phyloP scores from a whole-genome alignment of 2,113 vertebrate species.

The Amphiprion percula region DNA sequence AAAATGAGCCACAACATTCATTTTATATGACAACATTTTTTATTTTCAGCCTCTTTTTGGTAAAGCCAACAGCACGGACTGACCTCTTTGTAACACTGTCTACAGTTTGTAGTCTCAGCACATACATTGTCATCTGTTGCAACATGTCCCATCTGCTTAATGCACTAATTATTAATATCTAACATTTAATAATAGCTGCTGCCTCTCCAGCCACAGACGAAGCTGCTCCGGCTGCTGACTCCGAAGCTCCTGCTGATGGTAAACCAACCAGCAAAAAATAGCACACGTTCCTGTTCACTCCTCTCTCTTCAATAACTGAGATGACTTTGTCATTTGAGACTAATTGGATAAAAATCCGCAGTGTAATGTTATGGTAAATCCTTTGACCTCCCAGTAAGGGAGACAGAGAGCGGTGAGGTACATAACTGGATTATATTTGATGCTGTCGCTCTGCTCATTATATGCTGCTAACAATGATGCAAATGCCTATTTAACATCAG shows the following conservation, averaged over 20 bases:
- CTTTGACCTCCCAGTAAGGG: not conserved
- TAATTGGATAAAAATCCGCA: not conserved
- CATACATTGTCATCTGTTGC: not conserved
- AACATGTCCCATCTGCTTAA: constrained; percentile 34
- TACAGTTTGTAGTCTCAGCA: not conserved
- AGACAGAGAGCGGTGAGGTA: constrained; percentile 17
- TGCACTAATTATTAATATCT: constrained; percentile 48
- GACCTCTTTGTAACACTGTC: not conserved
- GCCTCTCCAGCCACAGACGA: constrained; percentile 48
- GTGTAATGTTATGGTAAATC: not conserved
- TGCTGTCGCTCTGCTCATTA: constrained; percentile 48
- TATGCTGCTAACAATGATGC: constrained; percentile 46
- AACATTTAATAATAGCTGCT: constrained; percentile 59
- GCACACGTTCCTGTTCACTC: not conserved
- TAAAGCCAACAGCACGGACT: constrained; percentile 20
- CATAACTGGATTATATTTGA: constrained; percentile 26
- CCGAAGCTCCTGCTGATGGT: constrained; percentile 59
- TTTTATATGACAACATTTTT: not conserved
- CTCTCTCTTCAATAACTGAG: constrained; percentile 8
- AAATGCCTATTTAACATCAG: constrained; percentile 74
- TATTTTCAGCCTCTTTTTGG: not conserved
- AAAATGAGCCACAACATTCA: not conserved
- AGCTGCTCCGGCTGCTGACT: constrained; percentile 54
- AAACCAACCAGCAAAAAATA: constrained; percentile 40
- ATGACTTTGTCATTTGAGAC: constrained; percentile 8